These are phyloP conservation scores for Linyphia triangularis DNA, from an alignment of 2,888 invertebrate species.

Conservation along the genomic window DNA sequence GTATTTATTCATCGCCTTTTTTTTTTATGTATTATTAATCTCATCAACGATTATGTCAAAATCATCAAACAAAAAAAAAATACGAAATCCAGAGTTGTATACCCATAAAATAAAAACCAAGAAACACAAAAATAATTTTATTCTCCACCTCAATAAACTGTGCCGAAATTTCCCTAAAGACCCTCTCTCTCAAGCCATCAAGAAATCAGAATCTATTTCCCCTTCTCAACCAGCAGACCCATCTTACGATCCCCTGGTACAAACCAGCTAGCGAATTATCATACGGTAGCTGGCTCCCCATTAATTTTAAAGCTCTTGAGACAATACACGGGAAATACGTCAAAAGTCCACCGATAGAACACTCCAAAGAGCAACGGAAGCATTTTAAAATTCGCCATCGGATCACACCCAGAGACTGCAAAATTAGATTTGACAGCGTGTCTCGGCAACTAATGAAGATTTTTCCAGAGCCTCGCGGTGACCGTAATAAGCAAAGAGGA, in stretches of 20 bases:
- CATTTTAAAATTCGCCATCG: conserved; percentile 39
- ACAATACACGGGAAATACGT: conserved; percentile 58
- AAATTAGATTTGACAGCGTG: conserved; percentile 69
- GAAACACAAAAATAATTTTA: background rate
- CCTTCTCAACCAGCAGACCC: conserved; percentile 5
- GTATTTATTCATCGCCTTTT: too few relatives aligned
- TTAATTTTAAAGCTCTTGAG: conserved; percentile 70
- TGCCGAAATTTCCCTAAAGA: background rate
- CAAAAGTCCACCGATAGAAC: conserved; percentile 47
- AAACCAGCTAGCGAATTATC: conserved; percentile 48
- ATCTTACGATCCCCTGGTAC: background rate
- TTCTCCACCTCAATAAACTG: background rate
- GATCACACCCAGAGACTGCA: conserved; percentile 11
- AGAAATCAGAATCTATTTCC: background rate
- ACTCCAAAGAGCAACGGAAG: background rate
- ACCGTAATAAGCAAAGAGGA: conserved; percentile 45
- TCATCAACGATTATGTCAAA: too few relatives aligned
- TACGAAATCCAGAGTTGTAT: background rate
- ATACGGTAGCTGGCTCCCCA: conserved; percentile 30
- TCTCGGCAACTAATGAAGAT: conserved; percentile 47
- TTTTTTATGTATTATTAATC: too few relatives aligned
- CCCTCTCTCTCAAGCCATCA: background rate
- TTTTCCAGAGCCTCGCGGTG: background rate
- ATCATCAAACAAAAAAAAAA: background rate
- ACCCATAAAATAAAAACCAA: background rate